Base-by-base conservation (phyloP, 2,797 vertebrate genomes). In the Hippoglossus hippoglossus region DNA sequence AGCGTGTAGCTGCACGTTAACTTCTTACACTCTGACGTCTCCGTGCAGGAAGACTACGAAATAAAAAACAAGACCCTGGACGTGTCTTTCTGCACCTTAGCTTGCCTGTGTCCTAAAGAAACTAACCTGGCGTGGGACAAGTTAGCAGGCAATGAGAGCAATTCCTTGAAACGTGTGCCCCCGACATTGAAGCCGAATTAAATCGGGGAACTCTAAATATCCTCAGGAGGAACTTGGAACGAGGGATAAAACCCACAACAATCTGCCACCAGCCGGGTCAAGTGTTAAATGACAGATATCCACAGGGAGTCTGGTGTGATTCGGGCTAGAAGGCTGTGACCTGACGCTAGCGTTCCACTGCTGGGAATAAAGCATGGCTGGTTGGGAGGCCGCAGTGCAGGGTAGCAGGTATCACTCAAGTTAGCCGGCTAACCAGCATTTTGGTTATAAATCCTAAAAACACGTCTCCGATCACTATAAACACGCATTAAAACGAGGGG, bases 301-400 rank as follows among this genome's bases (percentile, higher is more conserved):
- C 1, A 7, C 13, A 3, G 16, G 4, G 31, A 55, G n/a, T 36
- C 2, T 39, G 36, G 36, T 39, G 36, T 39, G 58, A 63, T 54
- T 44, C 66, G 7, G n/a, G 5, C 31, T 36, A 55, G 60, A 59
- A 55, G 62, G 58, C 26, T 67, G 65, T 84, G 72, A 85, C 77
- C 77, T 63, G 52, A 54, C 44, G 67, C 68, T 34, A 55, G 21
- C 11, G 61, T 68, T 81, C 63, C 54, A 63, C 51, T 31, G 24
- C 52, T 8, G n/a, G 25, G 59, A 63, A 49, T 55, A 34, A 46
- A 73, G 82, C 85, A 71, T 76, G 73, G 67, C 46, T 51, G 81
- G 60, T 80, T 2, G 54, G 59, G 71, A 93, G 92, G 92, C 92
- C 92, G 76, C 87, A 41, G 73, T 83, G 75, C 79, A 81, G 41